These are phyloP conservation scores for Atlantisia rogersi DNA, from an alignment of 2,113 vertebrate genomes.

Conservation along the genomic window DNA sequence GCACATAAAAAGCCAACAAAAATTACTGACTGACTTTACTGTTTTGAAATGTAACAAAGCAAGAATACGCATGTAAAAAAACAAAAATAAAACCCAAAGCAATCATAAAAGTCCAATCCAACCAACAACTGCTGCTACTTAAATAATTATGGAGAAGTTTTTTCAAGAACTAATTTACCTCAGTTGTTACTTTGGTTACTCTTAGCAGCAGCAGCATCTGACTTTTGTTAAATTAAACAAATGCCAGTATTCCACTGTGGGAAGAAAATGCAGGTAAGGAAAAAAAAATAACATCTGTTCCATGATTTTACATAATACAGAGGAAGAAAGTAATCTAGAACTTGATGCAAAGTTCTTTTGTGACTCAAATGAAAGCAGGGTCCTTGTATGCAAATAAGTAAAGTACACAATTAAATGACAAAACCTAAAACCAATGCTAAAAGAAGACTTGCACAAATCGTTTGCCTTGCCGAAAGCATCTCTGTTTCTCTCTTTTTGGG, in stretches of 20 bases:
- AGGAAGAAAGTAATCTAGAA: not conserved
- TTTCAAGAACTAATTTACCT: conserved; percentile 5
- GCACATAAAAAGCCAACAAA: not conserved
- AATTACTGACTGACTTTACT: not conserved
- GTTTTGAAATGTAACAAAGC: not conserved
- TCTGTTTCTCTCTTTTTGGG: not conserved
- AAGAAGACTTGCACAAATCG: not conserved
- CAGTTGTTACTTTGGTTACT: not conserved
- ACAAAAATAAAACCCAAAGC: not conserved
- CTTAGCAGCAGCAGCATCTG: not conserved
- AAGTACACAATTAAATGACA: not conserved
- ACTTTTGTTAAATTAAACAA: conserved; percentile 25
- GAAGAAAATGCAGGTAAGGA: not conserved
- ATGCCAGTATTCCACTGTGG: not conserved
- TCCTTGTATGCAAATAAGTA: not conserved
- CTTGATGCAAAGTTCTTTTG: not conserved
- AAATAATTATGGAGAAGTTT: not conserved
- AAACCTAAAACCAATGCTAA: not conserved
- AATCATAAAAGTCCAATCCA: not conserved
- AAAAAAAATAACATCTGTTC: not conserved
- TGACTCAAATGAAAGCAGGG: not conserved
- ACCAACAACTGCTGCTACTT: not conserved
- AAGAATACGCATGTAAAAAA: not conserved
- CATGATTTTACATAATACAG: not conserved
- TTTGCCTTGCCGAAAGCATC: not conserved